Evolutionary conservation across 2,797 vertebrate species (phyloP).

Genomic region (Peromyscus aztecus): DNA sequence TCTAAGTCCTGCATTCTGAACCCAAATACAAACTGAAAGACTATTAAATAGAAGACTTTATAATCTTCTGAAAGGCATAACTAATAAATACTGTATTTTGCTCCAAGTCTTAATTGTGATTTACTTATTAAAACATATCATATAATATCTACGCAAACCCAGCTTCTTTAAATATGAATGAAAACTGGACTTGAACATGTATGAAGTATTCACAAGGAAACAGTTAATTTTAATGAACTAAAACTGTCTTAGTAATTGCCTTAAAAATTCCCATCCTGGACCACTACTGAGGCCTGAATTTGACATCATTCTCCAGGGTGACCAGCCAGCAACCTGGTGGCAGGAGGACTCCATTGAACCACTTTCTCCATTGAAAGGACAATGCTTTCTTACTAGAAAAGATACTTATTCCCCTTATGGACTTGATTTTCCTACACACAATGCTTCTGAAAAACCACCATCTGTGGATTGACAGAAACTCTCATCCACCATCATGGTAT

Average conservation of each 20-base stretch:
- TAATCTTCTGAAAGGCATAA: background rate
- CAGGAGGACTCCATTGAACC: no score
- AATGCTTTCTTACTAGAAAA: no score
- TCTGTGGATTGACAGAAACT: no score
- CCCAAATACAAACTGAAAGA: background rate
- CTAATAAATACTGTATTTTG: background rate
- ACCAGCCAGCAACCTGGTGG: no score
- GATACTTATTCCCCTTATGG: no score
- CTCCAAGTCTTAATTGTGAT: background rate
- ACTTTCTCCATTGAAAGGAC: no score
- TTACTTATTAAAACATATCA: constrained; percentile 18
- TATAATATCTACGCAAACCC: background rate
- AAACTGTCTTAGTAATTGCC: background rate
- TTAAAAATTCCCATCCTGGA: constrained; percentile 5
- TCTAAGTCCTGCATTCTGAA: background rate
- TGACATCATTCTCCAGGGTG: no score
- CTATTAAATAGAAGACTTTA: background rate
- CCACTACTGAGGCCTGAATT: no score
- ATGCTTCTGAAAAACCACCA: no score
- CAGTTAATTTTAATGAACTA: background rate
- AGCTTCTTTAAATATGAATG: background rate
- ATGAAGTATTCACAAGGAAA: constrained; percentile 8
- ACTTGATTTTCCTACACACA: no score
- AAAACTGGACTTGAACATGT: background rate
- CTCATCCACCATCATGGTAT: no score